Base-by-base conservation (phyloP, 2,888 invertebrate species). In the Mimas tiliae region DNA sequence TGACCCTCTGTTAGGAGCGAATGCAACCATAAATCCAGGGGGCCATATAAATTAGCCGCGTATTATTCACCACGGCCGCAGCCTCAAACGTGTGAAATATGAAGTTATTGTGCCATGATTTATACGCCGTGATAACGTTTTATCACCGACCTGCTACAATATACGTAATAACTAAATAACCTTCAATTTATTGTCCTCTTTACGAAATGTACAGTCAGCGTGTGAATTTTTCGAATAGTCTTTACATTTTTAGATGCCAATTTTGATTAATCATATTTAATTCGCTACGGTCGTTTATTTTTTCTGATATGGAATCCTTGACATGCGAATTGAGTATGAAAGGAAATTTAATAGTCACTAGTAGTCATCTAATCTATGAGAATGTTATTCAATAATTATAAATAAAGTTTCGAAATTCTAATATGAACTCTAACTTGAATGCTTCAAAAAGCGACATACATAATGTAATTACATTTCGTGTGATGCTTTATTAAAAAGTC, bases 111-210 rank as follows among this genome's bases (percentile, higher is more conserved):
- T 63, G 47, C 47, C 27, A 42, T 63, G 62, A 63, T 47, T 63
- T 63, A 63, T 63, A 47, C 47, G 62, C 62, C n/a, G 62, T 63
- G 62, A 63, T 63, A 63, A 63, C 62, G 47, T 63, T 63, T 63
- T 63, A 63, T 63, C 62, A 63, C 62, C 62, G 47, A 63, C 62
- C 62, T 63, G 62, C 62, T 63, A 63, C 62, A 63, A 63, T 63
- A 63, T 47, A 63, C 62, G 87, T 86, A 85, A 88, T 89, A 91
- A 89, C 89, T 87, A 87, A 89, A 89, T 87, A 90, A 87, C 90
- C 89, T 90, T 86, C 81, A 89, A 89, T 89, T 90, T 90, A 90
- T 89, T 79, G 86, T 82, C 85, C 87, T 87, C 88, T 86, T 91
- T 89, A 89, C 87, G 85, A 88, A 90, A 89, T 21, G 47, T 63